Base-by-base conservation (phyloP, 35 echinoderm and acorn worm genomes). In the Anneissia japonica region DNA sequence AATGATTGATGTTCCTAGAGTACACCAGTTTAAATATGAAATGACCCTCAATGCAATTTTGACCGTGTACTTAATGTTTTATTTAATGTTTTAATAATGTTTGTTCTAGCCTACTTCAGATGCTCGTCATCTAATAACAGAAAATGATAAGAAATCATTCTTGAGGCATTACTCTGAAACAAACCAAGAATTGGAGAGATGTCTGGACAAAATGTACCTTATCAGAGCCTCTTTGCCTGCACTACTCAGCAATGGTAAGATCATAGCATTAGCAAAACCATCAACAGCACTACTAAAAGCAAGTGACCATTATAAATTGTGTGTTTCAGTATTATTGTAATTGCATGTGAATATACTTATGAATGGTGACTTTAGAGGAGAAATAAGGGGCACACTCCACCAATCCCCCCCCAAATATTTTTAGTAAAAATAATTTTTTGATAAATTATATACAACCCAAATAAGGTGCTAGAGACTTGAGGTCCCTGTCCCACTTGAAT, bases 91-190 rank as follows among this genome's bases (percentile, higher is more conserved):
- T 64, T 64, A 3, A 12, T 26, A 64, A 64, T 64, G 11, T 9
- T 16, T 64, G 5, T 64, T 64, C 7, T 36, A 87, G 85, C 29
- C 74, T 19, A 19, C 43, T 16, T 40, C 74, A 19, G 32, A 87
- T 36, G 74, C 85, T 23, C 28, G 32, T 32, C 32, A 35, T 46
- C 85, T 87, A 21, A 21, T 87, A 30, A 51, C 46, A 31, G 38
- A 87, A 76, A 3, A 39, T 10, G 85, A 87, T 46, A 39, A 76
- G 72, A 86, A 79, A 39, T 46, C 19, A 32, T 87, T 87, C 34
- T 32, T 51, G 38, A 87, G 79, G 75, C 16, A 34, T 31, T 87
- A 79, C 38, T 32, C 39, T 16, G 33, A 87, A 31, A 76, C 79
- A 26, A 87, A 40, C 12, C n/a, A 31, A 14, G 38, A 75, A 36